Conservation (phyloP, 2,888 invertebrate genomes). For the Rhogogaster chlorosoma region DNA sequence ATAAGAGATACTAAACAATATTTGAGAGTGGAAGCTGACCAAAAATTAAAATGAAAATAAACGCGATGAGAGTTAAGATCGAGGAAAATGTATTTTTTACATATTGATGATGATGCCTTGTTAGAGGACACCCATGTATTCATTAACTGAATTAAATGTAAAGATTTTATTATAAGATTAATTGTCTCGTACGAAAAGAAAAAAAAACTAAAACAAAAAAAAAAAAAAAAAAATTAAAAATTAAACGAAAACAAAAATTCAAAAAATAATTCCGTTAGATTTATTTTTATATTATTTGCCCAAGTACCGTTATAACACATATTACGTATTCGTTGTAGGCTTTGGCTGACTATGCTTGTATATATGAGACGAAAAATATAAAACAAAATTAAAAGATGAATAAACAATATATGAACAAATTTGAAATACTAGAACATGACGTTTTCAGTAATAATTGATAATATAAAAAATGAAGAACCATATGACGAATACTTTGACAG, state of each 20-base stretch:
- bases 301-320: constrained; percentile 55
- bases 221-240: constrained; percentile 49
- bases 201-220: constrained; percentile 28
- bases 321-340: constrained; percentile 37
- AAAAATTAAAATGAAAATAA: constrained; percentile 19
- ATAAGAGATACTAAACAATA: neutral
- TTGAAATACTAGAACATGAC: neutral
- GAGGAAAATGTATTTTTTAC: constrained; percentile 66
- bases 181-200: constrained; percentile 48
- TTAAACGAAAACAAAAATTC: constrained; percentile 19
- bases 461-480: neutral
- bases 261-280: constrained; percentile 58
- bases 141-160: constrained; percentile 41
- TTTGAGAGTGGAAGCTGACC: constrained; percentile 25
- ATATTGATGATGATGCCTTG: constrained; percentile 66
- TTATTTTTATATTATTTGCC: constrained; percentile 69
- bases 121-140: constrained; percentile 54
- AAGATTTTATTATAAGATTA: constrained; percentile 28
- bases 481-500: neutral
- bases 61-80: constrained; percentile 3
- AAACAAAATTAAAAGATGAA: constrained; percentile 2
- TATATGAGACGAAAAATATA: neutral
- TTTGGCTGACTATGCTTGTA: constrained; percentile 48
- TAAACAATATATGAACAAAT: neutral
- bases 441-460: constrained; percentile 3